Conservation (phyloP, 92 coral and sea anemone genomes). For the Palythoa caribaeorum region DNA sequence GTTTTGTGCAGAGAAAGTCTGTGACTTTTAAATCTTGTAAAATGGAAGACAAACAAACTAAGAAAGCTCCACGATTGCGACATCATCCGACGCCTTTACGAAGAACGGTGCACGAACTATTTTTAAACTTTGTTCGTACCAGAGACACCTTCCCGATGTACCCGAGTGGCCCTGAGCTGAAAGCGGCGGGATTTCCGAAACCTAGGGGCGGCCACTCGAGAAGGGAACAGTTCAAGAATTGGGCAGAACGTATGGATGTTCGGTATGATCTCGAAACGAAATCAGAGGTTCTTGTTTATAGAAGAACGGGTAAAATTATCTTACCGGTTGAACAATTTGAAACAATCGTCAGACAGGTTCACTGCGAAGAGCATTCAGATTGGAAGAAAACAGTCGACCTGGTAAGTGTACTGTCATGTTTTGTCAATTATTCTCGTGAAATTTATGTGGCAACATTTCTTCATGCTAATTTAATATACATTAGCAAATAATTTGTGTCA, state of each 20-base stretch:
- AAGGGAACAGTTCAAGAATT: slow-evolving; percentile 82
- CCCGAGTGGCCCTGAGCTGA: slow-evolving; percentile 86
- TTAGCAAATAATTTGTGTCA: neutral
- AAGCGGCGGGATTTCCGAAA: slow-evolving; percentile 89
- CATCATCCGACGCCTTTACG: slow-evolving; percentile 83
- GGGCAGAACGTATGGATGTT: slow-evolving; percentile 87
- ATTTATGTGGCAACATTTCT: neutral
- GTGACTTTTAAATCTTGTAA: neutral
- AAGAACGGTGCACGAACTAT: slow-evolving; percentile 67
- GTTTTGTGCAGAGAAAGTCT: neutral
- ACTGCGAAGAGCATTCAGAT: slow-evolving; percentile 70
- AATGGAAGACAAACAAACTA: slow-evolving; percentile 35
- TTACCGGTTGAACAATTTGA: slow-evolving; percentile 94
- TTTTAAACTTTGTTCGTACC: slow-evolving; percentile 66
- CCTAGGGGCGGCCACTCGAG: slow-evolving; percentile 85
- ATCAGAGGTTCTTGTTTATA: slow-evolving; percentile 72
- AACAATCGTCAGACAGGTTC: slow-evolving; percentile 67
- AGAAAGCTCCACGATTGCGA: slow-evolving; percentile 58
- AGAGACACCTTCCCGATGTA: slow-evolving; percentile 66
- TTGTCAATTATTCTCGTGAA: neutral
- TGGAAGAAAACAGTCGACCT: slow-evolving; percentile 67
- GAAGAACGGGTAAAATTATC: slow-evolving; percentile 90
- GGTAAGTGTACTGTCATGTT: slow-evolving; percentile 36
- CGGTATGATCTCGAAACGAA: slow-evolving; percentile 62
- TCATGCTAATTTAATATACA: neutral